Evolutionary conservation across 2,113 vertebrate genomes (phyloP).

Genomic region (Panthera leo): DNA sequence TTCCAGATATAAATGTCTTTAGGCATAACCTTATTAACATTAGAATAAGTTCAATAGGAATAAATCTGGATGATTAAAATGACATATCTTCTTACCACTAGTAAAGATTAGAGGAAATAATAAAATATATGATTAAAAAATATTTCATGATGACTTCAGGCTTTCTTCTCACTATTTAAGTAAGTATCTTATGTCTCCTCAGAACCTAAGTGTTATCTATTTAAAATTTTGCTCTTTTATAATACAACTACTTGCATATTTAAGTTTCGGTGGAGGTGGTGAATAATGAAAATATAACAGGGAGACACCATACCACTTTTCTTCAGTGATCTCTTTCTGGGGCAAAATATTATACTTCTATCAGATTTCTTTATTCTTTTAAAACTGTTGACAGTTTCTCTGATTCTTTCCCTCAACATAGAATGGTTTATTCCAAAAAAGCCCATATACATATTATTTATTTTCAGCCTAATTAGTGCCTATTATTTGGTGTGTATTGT

Average conservation of each 20-base stretch:
- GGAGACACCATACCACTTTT: neutral
- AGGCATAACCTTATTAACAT: neutral
- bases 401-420: neutral
- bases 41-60: neutral
- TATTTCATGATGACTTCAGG: neutral
- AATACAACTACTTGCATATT: neutral
- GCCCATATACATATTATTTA: neutral
- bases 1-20: neutral
- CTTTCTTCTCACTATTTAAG: neutral
- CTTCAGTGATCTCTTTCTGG: neutral
- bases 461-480: neutral
- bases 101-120: neutral
- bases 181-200: neutral
- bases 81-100: neutral
- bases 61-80: conserved; percentile 18
- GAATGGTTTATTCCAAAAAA: neutral
- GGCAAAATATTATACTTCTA: neutral
- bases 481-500: neutral
- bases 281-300: neutral
- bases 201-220: neutral
- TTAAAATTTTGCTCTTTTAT: neutral
- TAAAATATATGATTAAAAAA: neutral
- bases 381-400: neutral
- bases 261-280: neutral
- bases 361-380: neutral